These are phyloP conservation scores for Agonum fuliginosum DNA, from an alignment of 2,888 invertebrate species.

Conservation along the genomic window DNA sequence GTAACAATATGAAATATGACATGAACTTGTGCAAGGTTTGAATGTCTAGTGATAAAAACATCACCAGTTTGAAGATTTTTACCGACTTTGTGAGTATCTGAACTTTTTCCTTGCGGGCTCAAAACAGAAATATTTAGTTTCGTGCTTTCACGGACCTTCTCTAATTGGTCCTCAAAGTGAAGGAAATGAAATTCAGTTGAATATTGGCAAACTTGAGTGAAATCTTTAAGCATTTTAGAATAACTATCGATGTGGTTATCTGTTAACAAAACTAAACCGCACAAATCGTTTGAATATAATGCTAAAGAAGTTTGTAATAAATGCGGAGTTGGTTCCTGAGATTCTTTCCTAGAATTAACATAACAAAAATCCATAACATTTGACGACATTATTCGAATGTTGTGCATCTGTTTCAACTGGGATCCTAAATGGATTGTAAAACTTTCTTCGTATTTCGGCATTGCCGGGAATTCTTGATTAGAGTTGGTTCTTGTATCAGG, in stretches of 20 bases:
- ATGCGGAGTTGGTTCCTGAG: slow-evolving; percentile 81
- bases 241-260: slow-evolving; percentile 73
- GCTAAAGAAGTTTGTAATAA: slow-evolving; percentile 94
- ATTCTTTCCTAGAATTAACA: slow-evolving; percentile 69
- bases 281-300: slow-evolving; percentile 93
- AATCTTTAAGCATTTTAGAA: slow-evolving; percentile 74
- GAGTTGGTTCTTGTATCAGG: slow-evolving; percentile 10
- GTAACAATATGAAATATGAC: slow-evolving; percentile 96
- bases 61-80: slow-evolving; percentile 87
- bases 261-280: slow-evolving; percentile 90
- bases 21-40: slow-evolving; percentile 95
- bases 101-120: slow-evolving; percentile 56
- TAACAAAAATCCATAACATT: slow-evolving; percentile 88
- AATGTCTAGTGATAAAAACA: slow-evolving; percentile 91
- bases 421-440: slow-evolving; percentile 98
- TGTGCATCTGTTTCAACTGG: slow-evolving; percentile 99
- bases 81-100: slow-evolving; percentile 66
- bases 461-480: slow-evolving; percentile 60
- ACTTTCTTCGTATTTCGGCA: slow-evolving; percentile 86
- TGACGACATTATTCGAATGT: slow-evolving; percentile 92
- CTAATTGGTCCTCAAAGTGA: slow-evolving; percentile 89
- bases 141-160: slow-evolving; percentile 75
- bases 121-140: slow-evolving; percentile 60
- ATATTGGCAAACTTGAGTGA: slow-evolving; percentile 82
- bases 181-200: slow-evolving; percentile 97